phyloP scores from a whole-genome alignment of 2,113 vertebrate species.

The Mus spicilegus region DNA sequence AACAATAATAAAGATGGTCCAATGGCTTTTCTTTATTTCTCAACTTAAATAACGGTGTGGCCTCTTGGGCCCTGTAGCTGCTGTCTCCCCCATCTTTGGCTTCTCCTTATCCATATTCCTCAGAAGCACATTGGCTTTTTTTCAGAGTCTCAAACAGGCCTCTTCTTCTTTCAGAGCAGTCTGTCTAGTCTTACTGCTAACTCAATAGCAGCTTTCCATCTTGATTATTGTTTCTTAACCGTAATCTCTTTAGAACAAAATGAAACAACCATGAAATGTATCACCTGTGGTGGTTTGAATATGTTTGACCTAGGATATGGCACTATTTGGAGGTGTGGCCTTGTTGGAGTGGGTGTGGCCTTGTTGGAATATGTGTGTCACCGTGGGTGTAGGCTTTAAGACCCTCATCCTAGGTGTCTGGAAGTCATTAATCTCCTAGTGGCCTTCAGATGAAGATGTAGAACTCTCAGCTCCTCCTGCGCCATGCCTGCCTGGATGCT shows the following conservation, averaged over 20 bases:
- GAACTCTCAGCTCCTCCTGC: too few species aligned
- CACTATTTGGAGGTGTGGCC: too few species aligned
- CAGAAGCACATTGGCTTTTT: too few species aligned
- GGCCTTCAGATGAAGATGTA: too few species aligned
- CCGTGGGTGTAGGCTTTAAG: too few species aligned
- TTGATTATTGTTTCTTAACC: not conserved
- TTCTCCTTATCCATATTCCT: not conserved
- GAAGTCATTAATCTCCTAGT: too few species aligned
- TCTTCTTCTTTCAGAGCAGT: not conserved
- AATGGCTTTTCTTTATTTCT: not conserved
- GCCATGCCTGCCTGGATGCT: too few species aligned
- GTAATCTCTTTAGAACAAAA: slow-evolving; percentile 17
- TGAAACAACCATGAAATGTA: not conserved
- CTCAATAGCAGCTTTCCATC: not conserved
- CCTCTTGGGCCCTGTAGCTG: not conserved
- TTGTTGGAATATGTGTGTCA: too few species aligned
- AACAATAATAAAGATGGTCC: not conserved
- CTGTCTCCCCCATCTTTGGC: not conserved
- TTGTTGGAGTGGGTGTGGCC: too few species aligned
- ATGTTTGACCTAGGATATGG: too few species aligned
- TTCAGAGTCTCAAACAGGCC: not conserved
- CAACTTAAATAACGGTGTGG: not conserved
- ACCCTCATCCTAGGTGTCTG: too few species aligned
- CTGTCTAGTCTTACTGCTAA: not conserved
- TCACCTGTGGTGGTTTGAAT: not conserved